Percentiles rank a stretch among this genome's conserved stretches.
Evolutionary conservation across 2,797 vertebrate species (phyloP).

Genomic region (Eulemur coronatus): DNA sequence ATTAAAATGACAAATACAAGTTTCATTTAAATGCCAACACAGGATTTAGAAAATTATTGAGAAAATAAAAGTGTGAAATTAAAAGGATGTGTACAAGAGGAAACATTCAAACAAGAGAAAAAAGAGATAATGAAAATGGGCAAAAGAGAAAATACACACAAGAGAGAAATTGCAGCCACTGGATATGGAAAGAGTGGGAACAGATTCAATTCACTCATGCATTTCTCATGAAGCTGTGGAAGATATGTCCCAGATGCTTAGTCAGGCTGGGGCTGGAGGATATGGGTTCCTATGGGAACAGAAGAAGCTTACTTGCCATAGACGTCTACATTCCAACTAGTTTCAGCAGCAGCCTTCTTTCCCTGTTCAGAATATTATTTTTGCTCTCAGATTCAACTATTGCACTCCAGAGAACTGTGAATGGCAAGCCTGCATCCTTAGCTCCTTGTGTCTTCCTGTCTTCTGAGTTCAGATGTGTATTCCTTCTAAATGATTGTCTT

Average conservation of each 20-base stretch:
- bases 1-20: neutral
- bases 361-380: conserved; percentile 21
- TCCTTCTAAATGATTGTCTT: conserved; percentile 52
- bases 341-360: conserved; percentile 31
- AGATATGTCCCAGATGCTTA: neutral
- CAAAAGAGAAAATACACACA: neutral
- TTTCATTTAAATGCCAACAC: conserved; percentile 8
- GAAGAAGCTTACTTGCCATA: neutral
- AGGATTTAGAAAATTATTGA: conserved; percentile 16
- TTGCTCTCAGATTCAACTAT: conserved; percentile 9
- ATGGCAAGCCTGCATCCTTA: neutral
- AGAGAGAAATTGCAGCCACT: neutral
- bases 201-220: neutral
- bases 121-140: neutral
- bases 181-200: neutral
- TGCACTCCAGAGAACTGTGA: conserved; percentile 35
- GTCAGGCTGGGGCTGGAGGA: neutral
- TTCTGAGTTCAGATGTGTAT: conserved; percentile 35
- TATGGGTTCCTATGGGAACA: conserved; percentile 19
- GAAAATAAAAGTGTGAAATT: conserved; percentile 20
- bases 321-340: neutral
- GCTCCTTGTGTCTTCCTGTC: neutral
- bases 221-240: conserved; percentile 39
- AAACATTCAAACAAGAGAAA: conserved; percentile 8
- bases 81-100: neutral